Evolutionary conservation across 2,888 invertebrate genomes (phyloP).

Genomic region (Apamea crenata): DNA sequence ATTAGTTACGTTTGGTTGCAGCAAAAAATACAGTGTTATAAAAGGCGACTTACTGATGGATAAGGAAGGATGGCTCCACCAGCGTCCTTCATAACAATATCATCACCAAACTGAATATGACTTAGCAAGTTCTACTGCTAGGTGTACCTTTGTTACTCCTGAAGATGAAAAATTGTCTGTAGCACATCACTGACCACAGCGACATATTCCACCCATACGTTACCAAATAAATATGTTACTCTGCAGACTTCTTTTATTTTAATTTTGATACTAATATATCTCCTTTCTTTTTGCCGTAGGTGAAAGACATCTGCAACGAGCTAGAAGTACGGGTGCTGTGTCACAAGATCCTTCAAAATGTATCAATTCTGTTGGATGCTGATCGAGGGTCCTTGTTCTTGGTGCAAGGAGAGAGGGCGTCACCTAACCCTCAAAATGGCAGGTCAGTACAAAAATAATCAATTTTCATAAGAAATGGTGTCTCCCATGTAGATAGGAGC

Average conservation of each 20-base stretch:
- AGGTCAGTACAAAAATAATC: conserved; percentile 75
- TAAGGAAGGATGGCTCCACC: neutral
- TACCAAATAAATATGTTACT: neutral
- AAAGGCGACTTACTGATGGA: neutral
- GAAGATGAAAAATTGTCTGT: neutral
- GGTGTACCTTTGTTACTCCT: neutral
- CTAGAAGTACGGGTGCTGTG: conserved; percentile 97
- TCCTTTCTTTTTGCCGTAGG: conserved; percentile 88
- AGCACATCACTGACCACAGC: neutral
- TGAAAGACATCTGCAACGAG: conserved; percentile 98
- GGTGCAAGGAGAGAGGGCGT: conserved; percentile 92
- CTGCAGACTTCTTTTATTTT: neutral
- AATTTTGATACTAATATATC: neutral
- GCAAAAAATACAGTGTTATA: neutral
- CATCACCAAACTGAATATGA: neutral
- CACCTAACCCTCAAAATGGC: conserved; percentile 87
- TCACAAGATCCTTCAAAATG: conserved; percentile 98
- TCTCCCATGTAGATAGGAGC: neutral
- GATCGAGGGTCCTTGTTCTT: conserved; percentile 98
- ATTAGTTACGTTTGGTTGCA: neutral
- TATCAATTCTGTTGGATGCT: conserved; percentile 97
- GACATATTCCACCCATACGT: neutral
- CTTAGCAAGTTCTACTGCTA: neutral
- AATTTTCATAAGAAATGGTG: neutral
- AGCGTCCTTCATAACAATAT: neutral